A percentile compares a stretch with the other conserved stretches of the same genome.
phyloP scores from a whole-genome alignment of 1,140 invertebrate genomes.

The Helicoverpa armigera region DNA sequence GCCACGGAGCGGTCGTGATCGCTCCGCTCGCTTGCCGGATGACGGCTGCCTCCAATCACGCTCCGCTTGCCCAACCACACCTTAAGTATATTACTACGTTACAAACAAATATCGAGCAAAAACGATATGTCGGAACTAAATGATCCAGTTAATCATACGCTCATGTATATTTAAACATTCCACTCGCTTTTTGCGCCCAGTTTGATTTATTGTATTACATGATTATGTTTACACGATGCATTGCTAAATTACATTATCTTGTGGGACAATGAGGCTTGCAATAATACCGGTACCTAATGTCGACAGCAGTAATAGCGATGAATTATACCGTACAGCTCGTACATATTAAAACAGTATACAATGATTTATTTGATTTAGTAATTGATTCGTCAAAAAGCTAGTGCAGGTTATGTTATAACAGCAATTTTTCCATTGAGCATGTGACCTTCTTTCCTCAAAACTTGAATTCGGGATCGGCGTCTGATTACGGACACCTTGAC shows the following conservation, averaged over 20 bases:
- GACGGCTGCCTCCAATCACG: slow-evolving; percentile 22
- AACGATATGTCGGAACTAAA: slow-evolving; percentile 40
- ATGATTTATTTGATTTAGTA: slow-evolving; percentile 13
- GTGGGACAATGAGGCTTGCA: not conserved
- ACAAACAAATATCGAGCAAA: slow-evolving; percentile 29
- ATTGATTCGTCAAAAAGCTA: not conserved
- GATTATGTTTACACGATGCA: slow-evolving; percentile 6
- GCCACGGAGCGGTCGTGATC: slow-evolving; percentile 34
- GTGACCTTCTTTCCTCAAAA: slow-evolving; percentile 39
- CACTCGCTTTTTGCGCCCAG: slow-evolving; percentile 11
- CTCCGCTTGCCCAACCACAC: slow-evolving; percentile 40
- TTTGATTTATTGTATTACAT: slow-evolving; percentile 25
- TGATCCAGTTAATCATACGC: slow-evolving; percentile 20
- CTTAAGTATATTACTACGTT: slow-evolving; percentile 7
- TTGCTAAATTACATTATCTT: slow-evolving; percentile 16
- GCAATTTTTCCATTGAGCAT: slow-evolving; percentile 6
- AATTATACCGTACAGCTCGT: slow-evolving; percentile 17
- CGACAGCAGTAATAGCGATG: slow-evolving; percentile 8
- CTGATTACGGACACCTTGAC: slow-evolving; percentile 57
- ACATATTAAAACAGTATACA: slow-evolving; percentile 2
- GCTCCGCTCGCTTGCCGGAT: slow-evolving; percentile 28
- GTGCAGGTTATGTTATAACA: slow-evolving; percentile 2
- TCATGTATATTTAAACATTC: slow-evolving; percentile 24
- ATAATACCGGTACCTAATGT: not conserved
- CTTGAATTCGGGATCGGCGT: slow-evolving; percentile 29